phyloP scores from a whole-genome alignment of 2,113 vertebrate genomes.

The Grammomys surdaster region DNA sequence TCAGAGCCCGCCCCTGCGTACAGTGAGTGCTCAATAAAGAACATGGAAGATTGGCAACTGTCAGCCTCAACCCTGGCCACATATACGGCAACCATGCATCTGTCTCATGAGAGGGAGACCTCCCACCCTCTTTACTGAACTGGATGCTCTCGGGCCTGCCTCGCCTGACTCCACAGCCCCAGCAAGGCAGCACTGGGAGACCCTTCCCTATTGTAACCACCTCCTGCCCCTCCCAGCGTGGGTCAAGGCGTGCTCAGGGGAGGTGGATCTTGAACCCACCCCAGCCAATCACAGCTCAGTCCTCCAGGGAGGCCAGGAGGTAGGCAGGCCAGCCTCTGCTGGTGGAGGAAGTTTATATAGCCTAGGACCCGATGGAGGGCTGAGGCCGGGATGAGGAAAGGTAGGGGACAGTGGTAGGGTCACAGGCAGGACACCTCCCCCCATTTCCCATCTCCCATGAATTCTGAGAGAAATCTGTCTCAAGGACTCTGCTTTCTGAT shows the following conservation, averaged over 20 bases:
- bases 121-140: not conserved
- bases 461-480: not conserved
- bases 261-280: not conserved
- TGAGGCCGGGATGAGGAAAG: not conserved
- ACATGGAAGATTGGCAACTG: rapidly evolving
- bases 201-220: not conserved
- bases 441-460: not conserved
- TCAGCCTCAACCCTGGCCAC: not conserved
- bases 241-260: not conserved
- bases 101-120: not conserved
- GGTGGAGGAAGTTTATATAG: conserved; percentile 62
- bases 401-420: not conserved
- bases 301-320: not conserved
- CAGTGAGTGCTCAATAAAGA: not conserved
- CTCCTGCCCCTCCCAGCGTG: not conserved
- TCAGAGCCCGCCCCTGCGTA: no score
- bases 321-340: not conserved
- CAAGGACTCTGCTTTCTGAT: not conserved
- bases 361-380: not conserved
- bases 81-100: not conserved
- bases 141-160: rapidly evolving
- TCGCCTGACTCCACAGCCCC: no score
- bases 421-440: not conserved
- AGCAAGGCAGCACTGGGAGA: rapidly evolving
- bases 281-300: no score